These are phyloP conservation scores for Drusus annulatus DNA, from an alignment of 1,140 invertebrate genomes.

Conservation along the genomic window DNA sequence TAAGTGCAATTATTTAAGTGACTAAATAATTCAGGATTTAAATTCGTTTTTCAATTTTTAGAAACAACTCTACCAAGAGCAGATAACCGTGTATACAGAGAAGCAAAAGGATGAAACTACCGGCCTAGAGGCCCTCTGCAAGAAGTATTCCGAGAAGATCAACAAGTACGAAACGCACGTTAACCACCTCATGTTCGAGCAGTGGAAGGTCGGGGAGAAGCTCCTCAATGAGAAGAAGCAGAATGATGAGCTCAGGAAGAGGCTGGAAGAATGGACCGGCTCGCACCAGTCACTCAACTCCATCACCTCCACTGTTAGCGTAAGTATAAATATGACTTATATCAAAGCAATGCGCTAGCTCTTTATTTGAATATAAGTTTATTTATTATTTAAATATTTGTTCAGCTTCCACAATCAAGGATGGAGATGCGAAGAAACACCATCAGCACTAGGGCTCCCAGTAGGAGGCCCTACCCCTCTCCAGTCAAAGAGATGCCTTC, in stretches of 20 bases:
- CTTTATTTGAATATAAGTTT: too few relatives aligned
- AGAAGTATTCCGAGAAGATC: constrained; percentile 71
- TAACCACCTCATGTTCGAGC: constrained; percentile 69
- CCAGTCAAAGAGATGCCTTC: constrained; percentile 9
- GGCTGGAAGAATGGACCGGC: constrained; percentile 51
- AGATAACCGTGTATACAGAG: constrained; percentile 69
- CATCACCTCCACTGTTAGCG: constrained; percentile 46
- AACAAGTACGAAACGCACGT: constrained; percentile 74
- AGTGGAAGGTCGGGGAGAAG: constrained; percentile 75
- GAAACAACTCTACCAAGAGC: constrained; percentile 72
- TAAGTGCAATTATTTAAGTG: too few relatives aligned
- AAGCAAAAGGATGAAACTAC: constrained; percentile 66
- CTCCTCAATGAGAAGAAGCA: constrained; percentile 73
- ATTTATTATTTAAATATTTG: too few relatives aligned
- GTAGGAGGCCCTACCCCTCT: background rate
- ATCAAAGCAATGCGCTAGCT: background rate
- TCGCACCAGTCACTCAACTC: constrained; percentile 52
- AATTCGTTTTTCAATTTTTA: constrained; percentile 55
- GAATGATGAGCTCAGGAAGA: constrained; percentile 68
- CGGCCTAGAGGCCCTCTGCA: constrained; percentile 67
- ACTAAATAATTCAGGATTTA: too few relatives aligned
- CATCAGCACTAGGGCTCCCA: background rate
- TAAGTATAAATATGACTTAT: constrained; percentile 19
- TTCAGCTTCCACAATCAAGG: constrained; percentile 35
- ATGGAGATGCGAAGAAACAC: constrained; percentile 12